Evolutionary conservation across 2,797 vertebrate species (phyloP), one percentile per base, ranked within the genome.

Genomic region (Ara ararauna): DNA sequence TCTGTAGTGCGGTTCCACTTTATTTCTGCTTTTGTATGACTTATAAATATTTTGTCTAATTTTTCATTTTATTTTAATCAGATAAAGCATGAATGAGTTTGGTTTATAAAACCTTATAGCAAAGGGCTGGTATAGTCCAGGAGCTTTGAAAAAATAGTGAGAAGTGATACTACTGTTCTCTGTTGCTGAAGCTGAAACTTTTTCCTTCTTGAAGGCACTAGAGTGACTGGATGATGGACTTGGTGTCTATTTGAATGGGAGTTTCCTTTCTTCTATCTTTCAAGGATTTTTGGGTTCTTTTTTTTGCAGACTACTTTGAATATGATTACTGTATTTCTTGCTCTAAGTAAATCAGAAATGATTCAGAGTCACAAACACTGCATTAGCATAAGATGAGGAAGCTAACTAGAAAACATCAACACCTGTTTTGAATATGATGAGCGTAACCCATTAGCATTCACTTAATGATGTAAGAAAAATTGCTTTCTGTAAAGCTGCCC

Each of bases 321-420:
- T 24, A 47, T 85, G 72, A 60, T 95, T 94, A 42, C 22, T 68
- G 6, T 45, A 26, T 73, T 89, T 95, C 93, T 88, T 94, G 30
- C 67, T 81, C 60, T 88, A 92, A 95, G 89, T 61, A 60, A 87
- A 87, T 80, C 3, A 40, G 66, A 89, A 76, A 77, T 75, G 42
- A 91, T 94, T 92, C 93, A 71, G 64, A 89, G 68, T 87, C 70
- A 85, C 71, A 89, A 94, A 51, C 18, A 22, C 16, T 80, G 51
- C 26, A 26, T 50, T 11, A 44, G 27, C 30, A 11, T 45, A 50
- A 61, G 48, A 61, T 56, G 7, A 72, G 60, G 82, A 94, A 84
- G 97, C 67, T 42, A 67, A 61, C 60, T 82, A 87, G 83, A 68
- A 93, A 82, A 90, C 50, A 53, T 18, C 4, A 38, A 51, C 89